Evolutionary conservation across 2,797 vertebrate genomes (phyloP), one percentile per base, ranked within the genome.

Genomic region (Gymnoscopelus microlampas): DNA sequence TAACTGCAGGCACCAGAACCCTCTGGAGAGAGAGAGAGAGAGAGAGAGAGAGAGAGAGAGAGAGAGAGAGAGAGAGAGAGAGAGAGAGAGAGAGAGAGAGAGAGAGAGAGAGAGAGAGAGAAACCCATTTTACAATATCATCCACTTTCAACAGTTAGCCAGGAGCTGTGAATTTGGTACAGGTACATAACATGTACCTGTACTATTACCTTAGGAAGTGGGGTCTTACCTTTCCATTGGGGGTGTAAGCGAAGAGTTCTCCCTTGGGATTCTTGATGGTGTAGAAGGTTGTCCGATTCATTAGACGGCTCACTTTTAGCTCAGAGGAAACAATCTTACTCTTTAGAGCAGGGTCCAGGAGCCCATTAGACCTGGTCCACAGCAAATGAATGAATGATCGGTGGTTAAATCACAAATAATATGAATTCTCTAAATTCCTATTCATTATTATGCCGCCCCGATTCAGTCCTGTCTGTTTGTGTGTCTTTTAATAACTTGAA

Each of bases 231-330:
- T 98, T 96, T 89, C 96, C 96, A 71, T 93, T 87, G 15, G 95
- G 90, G 51, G 95, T 96, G 88, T 96, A 94, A 35, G 91, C 87
- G 0, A 97, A 96, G 76, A 97, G 92, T 63, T 99, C 96, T 85
- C 95, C 95, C 69, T 95, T 93, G 44, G 96, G 94, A 74, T 96
- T 96, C 89, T 96, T 96, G 87, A 97, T 92, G 14, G 94, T 94
- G 75, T 96, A 97, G 61, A 96, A 95, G 44, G 94, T 85, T 0
- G 95, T 96, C 49, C 93, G 95, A 81, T 95, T 96, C 84, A 95
- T 95, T 57, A 98, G 93, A 61, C 93, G 92, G 56, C 94, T 96
- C 73, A 92, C 90, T 0, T 95, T 95, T 61, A 94, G 89, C 53
- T 95, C 89, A 0, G 96, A 93, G n/a, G 94, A 89, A 53, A 91